phyloP scores from a whole-genome alignment of 2,888 invertebrate genomes.

The Spisula subtruncata region DNA sequence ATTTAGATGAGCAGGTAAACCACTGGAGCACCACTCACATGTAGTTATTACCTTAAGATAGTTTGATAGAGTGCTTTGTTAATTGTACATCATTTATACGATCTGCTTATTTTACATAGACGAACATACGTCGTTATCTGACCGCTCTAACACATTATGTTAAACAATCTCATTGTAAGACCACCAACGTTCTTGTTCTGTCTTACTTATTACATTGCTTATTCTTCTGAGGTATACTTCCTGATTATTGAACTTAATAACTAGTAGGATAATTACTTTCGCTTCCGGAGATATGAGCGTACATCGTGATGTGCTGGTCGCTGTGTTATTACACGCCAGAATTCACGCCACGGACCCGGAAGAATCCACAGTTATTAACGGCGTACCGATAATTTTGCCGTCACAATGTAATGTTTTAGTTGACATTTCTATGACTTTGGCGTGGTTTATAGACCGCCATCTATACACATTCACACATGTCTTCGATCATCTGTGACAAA shows the following conservation, averaged over 20 bases:
- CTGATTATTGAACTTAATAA: neutral
- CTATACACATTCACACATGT: neutral
- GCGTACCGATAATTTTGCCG: neutral
- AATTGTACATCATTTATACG: no score
- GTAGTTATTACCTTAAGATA: no score
- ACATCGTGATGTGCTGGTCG: neutral
- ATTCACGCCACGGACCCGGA: neutral
- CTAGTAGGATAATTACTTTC: neutral
- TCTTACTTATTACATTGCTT: neutral
- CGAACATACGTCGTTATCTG: no score
- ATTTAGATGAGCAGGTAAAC: no score
- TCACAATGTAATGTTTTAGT: neutral
- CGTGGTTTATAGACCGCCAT: neutral
- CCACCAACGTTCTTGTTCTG: no score
- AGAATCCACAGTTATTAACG: neutral
- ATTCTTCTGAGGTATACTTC: neutral
- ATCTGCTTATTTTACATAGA: no score
- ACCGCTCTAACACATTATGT: no score
- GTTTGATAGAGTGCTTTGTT: no score
- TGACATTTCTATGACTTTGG: neutral
- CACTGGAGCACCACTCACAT: no score
- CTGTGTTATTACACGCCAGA: neutral
- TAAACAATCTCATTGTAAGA: no score
- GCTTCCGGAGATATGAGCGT: constrained; percentile 2
- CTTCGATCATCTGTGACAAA: neutral